Percentiles rank a stretch among this genome's conserved stretches.
These are phyloP conservation scores for Limnothrissa miodon DNA, from an alignment of 2,113 vertebrate genomes.

Conservation along the genomic window DNA sequence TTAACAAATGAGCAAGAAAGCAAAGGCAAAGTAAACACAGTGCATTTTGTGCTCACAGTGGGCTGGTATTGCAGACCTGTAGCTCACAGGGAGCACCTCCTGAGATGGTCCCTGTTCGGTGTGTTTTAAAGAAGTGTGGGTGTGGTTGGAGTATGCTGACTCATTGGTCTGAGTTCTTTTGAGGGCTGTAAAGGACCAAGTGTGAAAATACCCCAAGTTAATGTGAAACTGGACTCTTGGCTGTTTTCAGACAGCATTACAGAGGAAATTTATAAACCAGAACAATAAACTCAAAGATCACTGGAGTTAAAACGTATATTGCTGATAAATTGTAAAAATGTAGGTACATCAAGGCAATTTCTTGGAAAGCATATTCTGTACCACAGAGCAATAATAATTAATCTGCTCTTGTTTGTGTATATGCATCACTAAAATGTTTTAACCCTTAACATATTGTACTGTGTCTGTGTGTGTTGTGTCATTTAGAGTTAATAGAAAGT, in stretches of 20 bases:
- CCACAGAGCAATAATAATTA: neutral
- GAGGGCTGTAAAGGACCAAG: too few species aligned
- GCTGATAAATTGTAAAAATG: neutral
- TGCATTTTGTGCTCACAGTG: too few species aligned
- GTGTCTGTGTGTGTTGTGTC: neutral
- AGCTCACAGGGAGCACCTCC: too few species aligned
- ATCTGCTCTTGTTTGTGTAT: neutral
- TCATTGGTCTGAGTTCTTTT: too few species aligned
- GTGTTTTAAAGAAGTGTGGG: too few species aligned
- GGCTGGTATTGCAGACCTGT: too few species aligned
- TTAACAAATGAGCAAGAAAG: too few species aligned
- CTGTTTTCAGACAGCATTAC: neutral
- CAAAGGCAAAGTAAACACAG: too few species aligned
- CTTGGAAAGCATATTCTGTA: neutral
- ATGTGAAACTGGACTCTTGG: neutral
- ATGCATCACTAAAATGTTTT: neutral
- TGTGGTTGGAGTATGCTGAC: too few species aligned
- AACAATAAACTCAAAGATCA: neutral
- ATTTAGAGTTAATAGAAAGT: conserved; percentile 92
- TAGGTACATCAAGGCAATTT: neutral
- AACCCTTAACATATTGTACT: neutral
- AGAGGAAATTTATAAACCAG: neutral
- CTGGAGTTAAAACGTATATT: neutral
- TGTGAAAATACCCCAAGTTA: too few species aligned
- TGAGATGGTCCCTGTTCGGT: too few species aligned